These are phyloP conservation scores for Jacana jacana DNA, from an alignment of 2,113 vertebrate genomes.

Conservation along the genomic window DNA sequence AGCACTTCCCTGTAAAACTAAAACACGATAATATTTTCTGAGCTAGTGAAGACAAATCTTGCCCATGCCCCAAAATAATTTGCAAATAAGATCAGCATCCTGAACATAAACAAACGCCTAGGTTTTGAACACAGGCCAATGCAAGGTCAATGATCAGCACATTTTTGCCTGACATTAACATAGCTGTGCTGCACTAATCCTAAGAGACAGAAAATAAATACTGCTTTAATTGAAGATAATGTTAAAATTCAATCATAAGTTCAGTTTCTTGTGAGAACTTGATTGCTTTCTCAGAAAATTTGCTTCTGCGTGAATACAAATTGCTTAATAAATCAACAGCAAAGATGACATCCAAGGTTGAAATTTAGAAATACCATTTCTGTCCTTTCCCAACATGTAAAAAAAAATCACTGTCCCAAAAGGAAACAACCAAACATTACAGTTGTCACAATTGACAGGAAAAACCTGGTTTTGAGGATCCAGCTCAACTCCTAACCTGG, in stretches of 20 bases:
- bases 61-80: conserved; percentile 42
- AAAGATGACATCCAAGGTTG: background rate
- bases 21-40: background rate
- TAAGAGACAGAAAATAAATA: conserved; percentile 61
- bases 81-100: conserved; percentile 57
- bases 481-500: background rate
- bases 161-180: conserved; percentile 62
- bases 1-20: background rate
- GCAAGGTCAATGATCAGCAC: conserved; percentile 60
- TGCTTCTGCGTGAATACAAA: background rate
- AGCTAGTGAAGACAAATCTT: conserved; percentile 15
- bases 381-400: background rate
- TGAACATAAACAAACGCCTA: conserved; percentile 43
- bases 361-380: background rate
- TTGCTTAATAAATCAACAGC: conserved; percentile 15
- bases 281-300: conserved; percentile 58
- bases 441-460: background rate
- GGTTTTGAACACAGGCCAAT: conserved; percentile 52
- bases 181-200: conserved; percentile 43
- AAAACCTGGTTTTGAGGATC: background rate
- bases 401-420: background rate
- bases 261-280: conserved; percentile 62
- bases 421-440: background rate
- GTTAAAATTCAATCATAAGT: conserved; percentile 62
- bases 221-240: conserved; percentile 57